Percentiles rank a stretch among this genome's conserved stretches.
Evolutionary conservation across 2,888 invertebrate genomes (phyloP).

Genomic region (Apodemia zela): DNA sequence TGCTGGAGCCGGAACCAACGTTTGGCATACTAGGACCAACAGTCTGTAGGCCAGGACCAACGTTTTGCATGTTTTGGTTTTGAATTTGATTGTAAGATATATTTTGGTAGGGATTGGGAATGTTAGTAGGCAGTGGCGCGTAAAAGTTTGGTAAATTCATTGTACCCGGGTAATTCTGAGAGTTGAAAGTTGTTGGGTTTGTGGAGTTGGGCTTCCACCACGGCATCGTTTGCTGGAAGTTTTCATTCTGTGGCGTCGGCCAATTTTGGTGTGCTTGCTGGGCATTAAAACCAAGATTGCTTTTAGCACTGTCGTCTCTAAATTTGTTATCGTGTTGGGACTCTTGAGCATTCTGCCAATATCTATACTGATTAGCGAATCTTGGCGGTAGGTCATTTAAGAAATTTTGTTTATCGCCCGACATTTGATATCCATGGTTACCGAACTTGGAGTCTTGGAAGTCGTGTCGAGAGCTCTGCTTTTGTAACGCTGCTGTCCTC

Average conservation of each 20-base stretch:
- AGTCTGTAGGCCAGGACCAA: conserved; percentile 44
- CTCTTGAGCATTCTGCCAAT: conserved; percentile 66
- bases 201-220: conserved; percentile 62
- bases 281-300: conserved; percentile 36
- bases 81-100: conserved; percentile 40
- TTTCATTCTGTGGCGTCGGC: conserved; percentile 38
- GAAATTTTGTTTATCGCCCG: conserved; percentile 70
- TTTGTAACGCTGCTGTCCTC: conserved; percentile 69
- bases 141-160: conserved; percentile 52
- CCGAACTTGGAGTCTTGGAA: conserved; percentile 62
- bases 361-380: conserved; percentile 69
- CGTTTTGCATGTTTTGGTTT: conserved; percentile 29
- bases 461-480: conserved; percentile 65
- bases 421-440: conserved; percentile 59
- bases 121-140: conserved; percentile 41
- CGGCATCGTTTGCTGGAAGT: conserved; percentile 44
- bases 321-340: conserved; percentile 64
- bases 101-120: conserved; percentile 51
- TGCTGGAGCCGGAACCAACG: conserved; percentile 22
- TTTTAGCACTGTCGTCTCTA: conserved; percentile 54
- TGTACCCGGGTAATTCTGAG: conserved; percentile 37
- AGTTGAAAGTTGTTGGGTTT: conserved; percentile 37
- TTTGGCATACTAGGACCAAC: conserved; percentile 26
- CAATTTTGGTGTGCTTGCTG: conserved; percentile 43
- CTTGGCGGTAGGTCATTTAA: conserved; percentile 67